Conservation (phyloP, 2,888 invertebrate genomes). For the Eubasilissa splendida region DNA sequence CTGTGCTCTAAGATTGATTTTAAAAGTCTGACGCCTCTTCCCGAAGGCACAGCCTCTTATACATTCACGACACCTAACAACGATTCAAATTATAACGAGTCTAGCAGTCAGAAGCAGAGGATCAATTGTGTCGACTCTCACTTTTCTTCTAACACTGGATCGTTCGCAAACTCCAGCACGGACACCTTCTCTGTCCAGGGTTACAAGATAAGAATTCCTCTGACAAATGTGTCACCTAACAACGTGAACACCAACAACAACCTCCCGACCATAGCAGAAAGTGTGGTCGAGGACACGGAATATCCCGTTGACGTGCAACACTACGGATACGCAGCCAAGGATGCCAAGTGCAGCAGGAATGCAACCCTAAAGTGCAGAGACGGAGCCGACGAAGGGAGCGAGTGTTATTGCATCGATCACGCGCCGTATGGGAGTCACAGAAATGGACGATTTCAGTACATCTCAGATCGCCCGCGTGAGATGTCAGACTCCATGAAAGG, state of each 20-base stretch:
- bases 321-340: slow-evolving; percentile 43
- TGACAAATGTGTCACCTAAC: slow-evolving; percentile 35
- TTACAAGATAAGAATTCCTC: slow-evolving; percentile 49
- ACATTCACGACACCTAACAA: slow-evolving; percentile 5
- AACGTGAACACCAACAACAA: slow-evolving; percentile 48
- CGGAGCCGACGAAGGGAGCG: slow-evolving; percentile 9
- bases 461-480: slow-evolving; percentile 47
- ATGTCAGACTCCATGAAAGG: slow-evolving; percentile 50
- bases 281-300: slow-evolving; percentile 53
- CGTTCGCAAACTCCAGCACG: slow-evolving; percentile 42
- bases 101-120: slow-evolving; percentile 27
- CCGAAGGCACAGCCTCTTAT: slow-evolving; percentile 23
- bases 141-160: slow-evolving; percentile 41
- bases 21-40: slow-evolving; percentile 41
- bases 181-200: slow-evolving; percentile 51
- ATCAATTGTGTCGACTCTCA: slow-evolving; percentile 45
- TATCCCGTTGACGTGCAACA: slow-evolving; percentile 55
- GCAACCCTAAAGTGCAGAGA: slow-evolving; percentile 43
- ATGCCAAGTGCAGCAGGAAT: slow-evolving; percentile 43
- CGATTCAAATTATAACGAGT: slow-evolving; percentile 37
- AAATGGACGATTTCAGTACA: slow-evolving; percentile 51
- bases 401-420: slow-evolving; percentile 50
- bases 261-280: slow-evolving; percentile 56
- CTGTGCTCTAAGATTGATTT: slow-evolving; percentile 46
- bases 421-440: slow-evolving; percentile 35